Base-by-base conservation (phyloP, 2,888 invertebrate genomes). In the Blastobasis lacticolella region DNA sequence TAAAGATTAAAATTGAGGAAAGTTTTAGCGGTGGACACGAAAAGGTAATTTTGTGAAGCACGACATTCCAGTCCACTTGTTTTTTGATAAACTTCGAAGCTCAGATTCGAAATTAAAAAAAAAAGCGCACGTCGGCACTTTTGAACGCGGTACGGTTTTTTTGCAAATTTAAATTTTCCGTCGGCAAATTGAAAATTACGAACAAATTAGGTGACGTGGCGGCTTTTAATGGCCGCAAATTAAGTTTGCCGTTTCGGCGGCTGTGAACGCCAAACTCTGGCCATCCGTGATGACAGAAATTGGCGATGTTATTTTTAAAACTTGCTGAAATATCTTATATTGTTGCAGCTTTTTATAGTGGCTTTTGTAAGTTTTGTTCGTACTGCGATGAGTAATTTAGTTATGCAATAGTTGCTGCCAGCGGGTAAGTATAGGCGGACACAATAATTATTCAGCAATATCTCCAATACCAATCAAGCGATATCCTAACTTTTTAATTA, bases 21-120 rank as follows among this genome's bases (percentile, higher is more conserved):
- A 37, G 10, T 37, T 46, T 9, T 8, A 23, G 23, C 23, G 3
- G 9, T 10, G 7, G 36, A 46, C 5, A 8, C n/a, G 46, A 9
- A 37, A 49, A 49, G 44, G 42, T 46, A 43, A 52, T 45, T 55
- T 55, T 49, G 50, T 46, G 9, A 23, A 50, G 36, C 7, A 37
- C 9, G 49, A 54, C 57, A 57, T 57, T 59, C 55, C 59, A 59
- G 55, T 57, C 56, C 59, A 59, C 54, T 54, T 59, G 59, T 55
- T 55, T 57, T 57, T 53, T 53, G 55, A 57, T 57, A 57, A 54
- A 55, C 50, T 53, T 53, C 54, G 51, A 49, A 52, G 54, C 57
- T 50, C 37, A 41, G 37, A 10, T 46, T 38, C 54, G 49, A 57
- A 60, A 57, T 54, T 55, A 45, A 46, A 55, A 58, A 52, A 54